Evolutionary conservation across 2,888 invertebrate genomes (phyloP), one percentile per base, ranked within the genome.

Genomic region (Teinopalpus imperialis): DNA sequence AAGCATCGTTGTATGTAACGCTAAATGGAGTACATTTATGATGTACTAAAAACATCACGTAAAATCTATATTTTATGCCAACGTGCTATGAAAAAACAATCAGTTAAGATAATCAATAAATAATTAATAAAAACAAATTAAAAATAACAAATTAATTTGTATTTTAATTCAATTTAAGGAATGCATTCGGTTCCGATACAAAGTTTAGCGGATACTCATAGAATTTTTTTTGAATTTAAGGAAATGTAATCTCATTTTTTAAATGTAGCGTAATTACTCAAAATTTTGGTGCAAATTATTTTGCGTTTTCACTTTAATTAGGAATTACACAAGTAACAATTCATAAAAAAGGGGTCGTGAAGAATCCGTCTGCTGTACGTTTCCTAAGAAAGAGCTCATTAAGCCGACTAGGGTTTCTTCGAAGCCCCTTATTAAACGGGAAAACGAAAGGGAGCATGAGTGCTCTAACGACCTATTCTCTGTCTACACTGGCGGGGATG

Each of bases 371-470:
- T 27, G 27, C 47, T 43, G 44, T 48, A 44, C 39, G 53, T 52
- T 42, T 48, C 52, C 52, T 49, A 54, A 60, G 57, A 56, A 56
- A 66, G 63, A 62, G 71, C 76, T 80, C 79, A 80, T 81, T 81
- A 81, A 68, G 59, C 56, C 62, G 74, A 68, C 73, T 75, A 68
- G 68, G 62, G 66, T 64, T 68, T 64, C 73, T 69, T 66, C 62
- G 57, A 60, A 64, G 61, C 60, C 63, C 69, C 67, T 75, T 75
- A 74, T 74, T 79, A 73, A 71, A 77, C 65, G 56, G 63, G 62
- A 57, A 66, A 63, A 62, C 58, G 53, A 66, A 69, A 63, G 71
- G 58, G 63, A 43, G 40, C 55, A 57, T 56, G 62, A 78, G 74
- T 63, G 62, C 61, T 63, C 52, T 54, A 54, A 54, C 56, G 54